These are phyloP conservation scores for Melinaea marsaeus DNA, from an alignment of 2,888 invertebrate genomes.

Conservation along the genomic window DNA sequence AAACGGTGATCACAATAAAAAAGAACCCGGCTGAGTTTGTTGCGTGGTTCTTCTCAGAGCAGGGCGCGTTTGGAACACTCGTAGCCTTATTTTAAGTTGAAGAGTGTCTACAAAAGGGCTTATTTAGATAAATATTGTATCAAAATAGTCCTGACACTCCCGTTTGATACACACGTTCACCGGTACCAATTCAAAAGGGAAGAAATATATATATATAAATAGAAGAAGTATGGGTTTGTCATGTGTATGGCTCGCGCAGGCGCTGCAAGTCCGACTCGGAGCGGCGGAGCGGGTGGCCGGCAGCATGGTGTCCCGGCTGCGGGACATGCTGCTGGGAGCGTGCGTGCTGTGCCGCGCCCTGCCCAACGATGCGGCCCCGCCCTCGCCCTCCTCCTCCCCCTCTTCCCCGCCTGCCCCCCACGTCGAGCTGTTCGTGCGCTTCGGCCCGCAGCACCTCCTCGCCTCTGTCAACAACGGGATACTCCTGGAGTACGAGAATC, in stretches of 20 bases:
- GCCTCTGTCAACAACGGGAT: conserved; percentile 84
- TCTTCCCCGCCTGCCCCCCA: conserved; percentile 60
- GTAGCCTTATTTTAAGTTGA: no score
- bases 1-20: no score
- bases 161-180: no score
- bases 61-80: no score
- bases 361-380: conserved; percentile 41
- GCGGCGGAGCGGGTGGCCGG: conserved; percentile 74
- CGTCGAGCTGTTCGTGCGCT: conserved; percentile 84
- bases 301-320: conserved; percentile 76
- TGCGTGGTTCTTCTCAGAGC: no score
- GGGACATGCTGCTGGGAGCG: conserved; percentile 76
- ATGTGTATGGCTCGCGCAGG: conserved; percentile 47
- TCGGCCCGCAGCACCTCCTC: conserved; percentile 79
- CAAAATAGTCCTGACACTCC: no score
- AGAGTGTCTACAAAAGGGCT: no score
- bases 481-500: conserved; percentile 77
- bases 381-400: conserved; percentile 36
- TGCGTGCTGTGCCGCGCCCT: conserved; percentile 67
- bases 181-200: no score
- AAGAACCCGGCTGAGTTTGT: no score
- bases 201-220: no score
- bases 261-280: conserved; percentile 76
- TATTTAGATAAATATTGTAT: no score
- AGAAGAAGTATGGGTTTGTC: no score